Percentiles rank a stretch among this genome's conserved stretches.
phyloP scores from a whole-genome alignment of 1,140 invertebrate genomes.

The Euborellia annulipes region DNA sequence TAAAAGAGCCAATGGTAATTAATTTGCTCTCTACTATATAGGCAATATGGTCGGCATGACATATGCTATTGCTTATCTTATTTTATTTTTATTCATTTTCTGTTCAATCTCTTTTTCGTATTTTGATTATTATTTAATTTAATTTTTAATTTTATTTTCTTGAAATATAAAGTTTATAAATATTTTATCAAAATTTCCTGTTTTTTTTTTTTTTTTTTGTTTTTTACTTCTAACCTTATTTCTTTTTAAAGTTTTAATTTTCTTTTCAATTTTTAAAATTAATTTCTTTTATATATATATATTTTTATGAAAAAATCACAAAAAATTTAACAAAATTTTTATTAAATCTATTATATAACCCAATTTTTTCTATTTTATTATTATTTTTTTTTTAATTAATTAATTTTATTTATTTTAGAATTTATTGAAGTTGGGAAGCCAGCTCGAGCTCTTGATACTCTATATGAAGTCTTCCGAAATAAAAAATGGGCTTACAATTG shows the following conservation, averaged over 20 bases:
- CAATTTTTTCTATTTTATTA: too few species aligned
- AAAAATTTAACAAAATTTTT: not conserved
- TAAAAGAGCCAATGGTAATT: constrained; percentile 84
- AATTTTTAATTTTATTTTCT: not conserved
- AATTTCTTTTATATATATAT: not conserved
- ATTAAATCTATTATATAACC: not conserved
- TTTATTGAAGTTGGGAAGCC: constrained; percentile 90
- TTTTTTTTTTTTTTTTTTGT: too few species aligned
- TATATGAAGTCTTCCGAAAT: constrained; percentile 97
- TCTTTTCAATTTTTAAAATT: not conserved
- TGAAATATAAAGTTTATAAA: not conserved
- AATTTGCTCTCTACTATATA: constrained; percentile 10
- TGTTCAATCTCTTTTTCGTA: not conserved
- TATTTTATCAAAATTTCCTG: too few species aligned
- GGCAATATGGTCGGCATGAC: too few species aligned
- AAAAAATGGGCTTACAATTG: constrained; percentile 93
- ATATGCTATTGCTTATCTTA: not conserved
- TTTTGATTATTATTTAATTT: not conserved
- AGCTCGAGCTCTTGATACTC: constrained; percentile 84
- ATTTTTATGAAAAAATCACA: not conserved
- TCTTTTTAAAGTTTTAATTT: not conserved
- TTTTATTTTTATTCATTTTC: not conserved
- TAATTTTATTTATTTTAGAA: constrained; percentile 39
- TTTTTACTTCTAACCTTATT: not conserved
- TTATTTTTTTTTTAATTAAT: not conserved